These are phyloP conservation scores for Cryptotis parvus DNA, from an alignment of 2,113 vertebrate species.

Conservation along the genomic window DNA sequence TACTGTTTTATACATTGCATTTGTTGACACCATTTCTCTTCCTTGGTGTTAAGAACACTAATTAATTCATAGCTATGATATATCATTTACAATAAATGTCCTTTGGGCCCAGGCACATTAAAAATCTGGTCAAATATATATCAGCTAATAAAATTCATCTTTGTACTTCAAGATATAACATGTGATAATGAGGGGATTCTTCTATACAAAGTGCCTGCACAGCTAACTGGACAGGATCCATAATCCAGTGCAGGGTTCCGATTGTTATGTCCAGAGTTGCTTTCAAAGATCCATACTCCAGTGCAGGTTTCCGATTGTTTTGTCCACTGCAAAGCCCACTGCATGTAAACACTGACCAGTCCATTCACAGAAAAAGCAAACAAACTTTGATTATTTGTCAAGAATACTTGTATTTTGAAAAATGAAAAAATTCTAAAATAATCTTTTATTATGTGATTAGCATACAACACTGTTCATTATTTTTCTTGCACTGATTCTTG, in stretches of 20 bases:
- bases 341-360: rapidly evolving
- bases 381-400: neutral
- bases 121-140: conserved; percentile 60
- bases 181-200: conserved; percentile 13
- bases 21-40: conserved; percentile 58
- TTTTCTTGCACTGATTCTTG: neutral
- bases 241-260: neutral
- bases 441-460: conserved; percentile 6
- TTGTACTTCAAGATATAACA: conserved; percentile 5
- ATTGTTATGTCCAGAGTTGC: no score
- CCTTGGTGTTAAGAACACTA: conserved; percentile 73
- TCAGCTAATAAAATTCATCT: conserved; percentile 48
- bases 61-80: conserved; percentile 77
- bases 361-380: neutral
- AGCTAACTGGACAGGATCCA: neutral
- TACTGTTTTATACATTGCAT: conserved; percentile 72
- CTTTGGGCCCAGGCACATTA: conserved; percentile 59
- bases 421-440: neutral
- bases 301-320: no score
- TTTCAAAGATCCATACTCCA: conserved; percentile 12
- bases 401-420: neutral
- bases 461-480: neutral
- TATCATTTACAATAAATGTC: conserved; percentile 61
- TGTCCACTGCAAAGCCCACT: neutral
- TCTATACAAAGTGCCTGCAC: neutral